Percentiles rank a stretch among this genome's conserved stretches.
phyloP scores from a whole-genome alignment of 2,113 vertebrate genomes.

The Empidonax alnorum region DNA sequence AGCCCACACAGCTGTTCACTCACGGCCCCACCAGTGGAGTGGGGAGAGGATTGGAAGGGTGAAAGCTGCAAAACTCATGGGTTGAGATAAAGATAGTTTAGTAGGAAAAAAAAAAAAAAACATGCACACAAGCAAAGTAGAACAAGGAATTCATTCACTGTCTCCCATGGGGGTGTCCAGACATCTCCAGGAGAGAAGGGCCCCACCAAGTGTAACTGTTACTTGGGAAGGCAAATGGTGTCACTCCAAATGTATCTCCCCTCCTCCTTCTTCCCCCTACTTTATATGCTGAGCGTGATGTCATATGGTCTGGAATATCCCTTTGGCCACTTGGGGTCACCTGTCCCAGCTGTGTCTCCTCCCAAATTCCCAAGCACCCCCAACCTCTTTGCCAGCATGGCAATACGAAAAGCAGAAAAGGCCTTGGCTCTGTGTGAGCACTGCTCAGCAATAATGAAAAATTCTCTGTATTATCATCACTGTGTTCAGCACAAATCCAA shows the following conservation, averaged over 20 bases:
- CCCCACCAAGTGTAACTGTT: rapidly evolving
- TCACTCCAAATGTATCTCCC: neutral
- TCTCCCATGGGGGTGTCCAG: too few relatives aligned
- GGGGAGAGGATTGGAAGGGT: too few relatives aligned
- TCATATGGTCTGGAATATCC: rapidly evolving
- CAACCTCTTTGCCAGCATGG: rapidly evolving
- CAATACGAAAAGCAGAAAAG: neutral
- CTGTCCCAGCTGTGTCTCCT: neutral
- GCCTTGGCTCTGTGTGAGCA: neutral
- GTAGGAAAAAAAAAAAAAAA: neutral
- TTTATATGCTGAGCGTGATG: neutral
- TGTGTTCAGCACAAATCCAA: neutral
- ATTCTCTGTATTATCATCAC: neutral
- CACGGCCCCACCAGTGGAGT: neutral
- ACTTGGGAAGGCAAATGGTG: neutral
- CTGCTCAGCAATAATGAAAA: neutral
- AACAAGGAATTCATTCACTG: neutral
- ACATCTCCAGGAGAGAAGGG: neutral
- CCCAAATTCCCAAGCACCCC: rapidly evolving
- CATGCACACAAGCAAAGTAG: neutral
- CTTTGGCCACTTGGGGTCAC: neutral
- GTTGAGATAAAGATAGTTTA: neutral
- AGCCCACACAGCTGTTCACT: rapidly evolving
- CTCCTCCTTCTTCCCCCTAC: rapidly evolving
- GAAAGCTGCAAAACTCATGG: neutral